phyloP scores from a whole-genome alignment of 2,113 vertebrate genomes.

The Paracanthobrama guichenoti region DNA sequence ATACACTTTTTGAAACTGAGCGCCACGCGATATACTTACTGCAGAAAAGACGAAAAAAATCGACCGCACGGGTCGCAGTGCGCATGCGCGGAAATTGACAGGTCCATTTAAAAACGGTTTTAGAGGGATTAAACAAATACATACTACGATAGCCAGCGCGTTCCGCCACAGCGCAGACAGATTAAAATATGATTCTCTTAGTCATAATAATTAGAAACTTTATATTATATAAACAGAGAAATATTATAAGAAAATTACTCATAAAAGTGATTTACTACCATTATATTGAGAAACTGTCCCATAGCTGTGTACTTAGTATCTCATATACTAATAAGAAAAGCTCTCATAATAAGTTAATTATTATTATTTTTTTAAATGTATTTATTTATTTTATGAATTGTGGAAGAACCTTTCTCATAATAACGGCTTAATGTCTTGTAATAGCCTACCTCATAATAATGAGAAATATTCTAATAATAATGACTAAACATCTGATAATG shows the following conservation, averaged over 20 bases:
- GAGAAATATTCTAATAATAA: neutral
- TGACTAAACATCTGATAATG: neutral
- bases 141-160: neutral
- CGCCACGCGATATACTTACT: neutral
- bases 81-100: neutral
- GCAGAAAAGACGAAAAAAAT: neutral
- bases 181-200: neutral
- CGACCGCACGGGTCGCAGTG: neutral
- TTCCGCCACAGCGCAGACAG: neutral
- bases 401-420: neutral
- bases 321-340: neutral
- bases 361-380: neutral
- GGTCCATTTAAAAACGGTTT: neutral
- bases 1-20: constrained; percentile 2
- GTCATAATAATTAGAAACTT: neutral
- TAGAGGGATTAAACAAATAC: neutral
- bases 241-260: neutral
- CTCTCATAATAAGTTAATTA: neutral
- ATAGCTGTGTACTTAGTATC: neutral
- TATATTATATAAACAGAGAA: neutral
- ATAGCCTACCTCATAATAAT: neutral
- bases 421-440: neutral
- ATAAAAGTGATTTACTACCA: neutral
- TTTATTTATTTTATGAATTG: neutral
- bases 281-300: neutral